phyloP scores from a whole-genome alignment of 2,888 invertebrate genomes.

The Nephrotoma flavescens region DNA sequence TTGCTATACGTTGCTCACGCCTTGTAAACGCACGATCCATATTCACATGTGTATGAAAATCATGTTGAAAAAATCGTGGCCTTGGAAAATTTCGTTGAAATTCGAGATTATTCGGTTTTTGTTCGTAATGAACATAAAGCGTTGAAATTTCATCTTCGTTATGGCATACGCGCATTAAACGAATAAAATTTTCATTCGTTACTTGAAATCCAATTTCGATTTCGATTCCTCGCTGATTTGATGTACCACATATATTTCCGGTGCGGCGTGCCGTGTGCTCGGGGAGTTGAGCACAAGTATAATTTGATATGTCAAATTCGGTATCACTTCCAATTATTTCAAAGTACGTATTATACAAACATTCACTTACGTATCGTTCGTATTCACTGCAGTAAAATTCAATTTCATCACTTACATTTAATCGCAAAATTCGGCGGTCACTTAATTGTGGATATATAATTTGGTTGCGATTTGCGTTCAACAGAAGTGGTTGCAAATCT shows the following conservation, averaged over 20 bases:
- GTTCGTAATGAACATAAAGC: constrained; percentile 26
- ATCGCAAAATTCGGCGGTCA: constrained; percentile 18
- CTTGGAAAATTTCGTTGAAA: constrained; percentile 30
- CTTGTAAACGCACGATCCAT: constrained; percentile 25
- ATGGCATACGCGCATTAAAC: constrained; percentile 29
- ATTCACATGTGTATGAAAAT: constrained; percentile 24
- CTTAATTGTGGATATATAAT: constrained; percentile 21
- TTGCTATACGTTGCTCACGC: constrained; percentile 23
- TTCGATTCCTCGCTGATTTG: constrained; percentile 15
- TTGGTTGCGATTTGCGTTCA: constrained; percentile 27
- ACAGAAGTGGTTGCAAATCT: constrained; percentile 43
- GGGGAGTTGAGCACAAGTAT: constrained; percentile 7
- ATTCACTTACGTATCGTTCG: constrained; percentile 17
- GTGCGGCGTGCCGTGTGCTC: constrained; percentile 20
- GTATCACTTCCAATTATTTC: neutral
- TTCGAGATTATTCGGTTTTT: constrained; percentile 29
- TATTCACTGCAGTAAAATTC: constrained; percentile 16
- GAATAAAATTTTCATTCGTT: constrained; percentile 20
- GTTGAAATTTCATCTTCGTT: constrained; percentile 26
- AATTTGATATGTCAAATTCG: neutral
- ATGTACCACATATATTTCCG: constrained; percentile 19
- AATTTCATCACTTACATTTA: constrained; percentile 17
- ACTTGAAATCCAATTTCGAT: constrained; percentile 30
- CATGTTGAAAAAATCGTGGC: constrained; percentile 21
- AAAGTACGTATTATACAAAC: neutral